Evolutionary conservation across 2,888 invertebrate species (phyloP), one percentile per base, ranked within the genome.

Genomic region (Serrognathus titanus): DNA sequence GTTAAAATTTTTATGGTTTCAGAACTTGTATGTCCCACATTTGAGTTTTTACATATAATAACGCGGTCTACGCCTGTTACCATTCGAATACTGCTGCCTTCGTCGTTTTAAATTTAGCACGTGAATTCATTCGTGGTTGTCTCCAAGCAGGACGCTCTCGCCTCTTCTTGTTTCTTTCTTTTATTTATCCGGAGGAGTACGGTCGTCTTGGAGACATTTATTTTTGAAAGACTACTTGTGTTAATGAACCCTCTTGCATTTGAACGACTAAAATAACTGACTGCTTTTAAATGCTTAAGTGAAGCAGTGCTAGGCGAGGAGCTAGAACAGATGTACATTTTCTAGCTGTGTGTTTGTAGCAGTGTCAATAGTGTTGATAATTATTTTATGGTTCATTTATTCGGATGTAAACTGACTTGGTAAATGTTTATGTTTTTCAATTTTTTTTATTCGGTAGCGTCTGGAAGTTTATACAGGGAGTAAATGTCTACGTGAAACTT

Each of bases 141-240:
- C 6, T 31, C 24, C 24, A 31, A 7, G 24, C 24, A 31, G 24
- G 24, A 31, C 24, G 24, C 24, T 31, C 11, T 40, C 40, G 40
- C 40, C 40, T 11, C 40, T 11, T 12, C 50, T 35, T 48, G 48
- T 45, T 51, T 49, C 13, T 36, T 58, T 51, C 31, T 55, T 54
- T 50, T 43, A 13, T 43, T 43, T 55, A 48, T 53, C 48, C 41
- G 16, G 37, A 41, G 13, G 38, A 36, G 36, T 36, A 50, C 35
- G 47, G 52, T 45, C 55, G 48, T 60, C 62, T 58, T 60, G 67
- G 66, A 59, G 67, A 67, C 67, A 64, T 66, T 66, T 67, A 67
- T 67, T 67, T 67, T 66, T 62, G 64, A 65, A 61, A 53, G 39
- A 45, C 48, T 50, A 47, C 48, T 48, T 51, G 59, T 63, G 63